Base-by-base conservation (phyloP, 2,888 invertebrate genomes). In the Amphipyra tragopoginis region DNA sequence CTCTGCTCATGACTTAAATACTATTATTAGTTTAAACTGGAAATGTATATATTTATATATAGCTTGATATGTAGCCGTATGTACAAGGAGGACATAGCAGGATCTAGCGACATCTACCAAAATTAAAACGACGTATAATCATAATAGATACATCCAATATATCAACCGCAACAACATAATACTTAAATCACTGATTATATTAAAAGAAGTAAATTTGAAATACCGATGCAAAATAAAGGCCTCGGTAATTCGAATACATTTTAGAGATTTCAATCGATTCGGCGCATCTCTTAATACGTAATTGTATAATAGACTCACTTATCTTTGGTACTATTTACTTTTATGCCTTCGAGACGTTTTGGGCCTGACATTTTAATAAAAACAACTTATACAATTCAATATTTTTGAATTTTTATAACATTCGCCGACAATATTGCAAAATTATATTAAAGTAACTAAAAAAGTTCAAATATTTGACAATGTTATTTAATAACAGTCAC, bases 311-410 rank as follows among this genome's bases (percentile, higher is more conserved):
- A 70, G 50, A 75, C 64, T 74, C 59, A 49, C 21, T 62, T 56
- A 67, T 75, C 75, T 76, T 76, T 76, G 75, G 75, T 77, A 71
- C 58, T 63, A 58, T 53, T 77, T 49, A 56, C 34, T 55, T 52
- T 44, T 14, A 63, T 52, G 50, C 57, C 64, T 77, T 72, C 36
- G 49, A 60, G 59, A 60, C 49, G 44, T 50, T 43, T 43, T 40
- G 45, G 47, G 56, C 1, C 5, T 51, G 14, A 68, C 33, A 53
- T 43, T 2, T 10, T 9, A 49, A 43, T 29, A 54, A 63, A 53
- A 53, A 21, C 21, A 49, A 52, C 5, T 10, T 14, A 54, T 29
- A 52, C 10, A 60, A 55, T 15, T 47, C 15, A 36, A 55, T 43
- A 44, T 1, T 39, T 14, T 21, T 3, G 0, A 49, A 53, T 26